Conservation (phyloP, 2,888 invertebrate species). For the Nowickia ferox region DNA sequence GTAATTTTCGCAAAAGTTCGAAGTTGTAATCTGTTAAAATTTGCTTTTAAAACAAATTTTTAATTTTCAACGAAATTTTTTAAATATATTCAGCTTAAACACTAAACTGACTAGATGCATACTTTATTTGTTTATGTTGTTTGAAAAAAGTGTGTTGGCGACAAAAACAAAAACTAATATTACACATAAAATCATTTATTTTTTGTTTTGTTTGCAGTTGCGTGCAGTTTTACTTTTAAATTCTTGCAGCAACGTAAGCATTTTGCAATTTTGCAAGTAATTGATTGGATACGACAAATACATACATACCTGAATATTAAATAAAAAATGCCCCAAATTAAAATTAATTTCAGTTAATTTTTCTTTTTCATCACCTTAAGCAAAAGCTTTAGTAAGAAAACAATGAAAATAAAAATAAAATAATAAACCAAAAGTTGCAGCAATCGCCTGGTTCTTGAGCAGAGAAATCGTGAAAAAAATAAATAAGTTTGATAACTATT, state of each 20-base stretch:
- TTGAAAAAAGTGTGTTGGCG: too few relatives aligned
- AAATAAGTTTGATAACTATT: constrained; percentile 38
- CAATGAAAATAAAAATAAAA: constrained; percentile 1
- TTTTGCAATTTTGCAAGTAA: constrained; percentile 20
- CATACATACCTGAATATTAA: neutral
- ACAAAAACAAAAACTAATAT: neutral
- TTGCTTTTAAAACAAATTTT: too few relatives aligned
- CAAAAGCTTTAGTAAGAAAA: neutral
- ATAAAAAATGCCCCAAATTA: constrained; percentile 24
- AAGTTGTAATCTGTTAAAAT: too few relatives aligned
- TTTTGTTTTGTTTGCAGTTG: neutral
- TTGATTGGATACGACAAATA: neutral
- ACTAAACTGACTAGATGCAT: too few relatives aligned
- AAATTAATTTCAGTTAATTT: constrained; percentile 1
- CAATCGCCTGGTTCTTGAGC: constrained; percentile 13
- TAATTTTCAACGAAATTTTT: too few relatives aligned
- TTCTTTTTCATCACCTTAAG: neutral
- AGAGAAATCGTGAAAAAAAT: constrained; percentile 11
- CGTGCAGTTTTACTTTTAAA: neutral
- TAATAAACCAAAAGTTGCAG: constrained; percentile 34
- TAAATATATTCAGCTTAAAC: too few relatives aligned
- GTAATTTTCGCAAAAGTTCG: too few relatives aligned
- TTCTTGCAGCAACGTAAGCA: constrained; percentile 20
- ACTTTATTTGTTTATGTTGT: too few relatives aligned
- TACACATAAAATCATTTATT: neutral